Base-by-base conservation (phyloP, 2,888 invertebrate genomes). In the Ariolimax columbianus region DNA sequence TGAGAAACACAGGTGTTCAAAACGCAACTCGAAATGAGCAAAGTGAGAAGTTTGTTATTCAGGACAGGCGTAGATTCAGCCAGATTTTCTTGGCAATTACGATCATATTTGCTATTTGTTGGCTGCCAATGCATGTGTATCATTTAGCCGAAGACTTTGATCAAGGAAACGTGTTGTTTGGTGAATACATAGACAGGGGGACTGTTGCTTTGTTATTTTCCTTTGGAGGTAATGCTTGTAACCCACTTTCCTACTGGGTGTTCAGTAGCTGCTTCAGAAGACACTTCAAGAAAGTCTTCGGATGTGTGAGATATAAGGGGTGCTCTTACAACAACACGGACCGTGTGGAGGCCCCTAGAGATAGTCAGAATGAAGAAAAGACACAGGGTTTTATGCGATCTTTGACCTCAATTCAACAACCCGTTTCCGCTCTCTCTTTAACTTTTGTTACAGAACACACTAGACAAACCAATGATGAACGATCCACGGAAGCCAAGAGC, bases 11-110 rank as follows among this genome's bases (percentile, higher is more conserved):
- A 2, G 23, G 4, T 23, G 23, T 59, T 17, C 59, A 23, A 59
- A 63, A 30, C 11, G n/a, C n/a, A 63, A 30, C 26, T 4, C 2
- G 30, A n/a, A 11, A 30, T 63, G 11, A 4, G 14, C 63, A 63
- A 4, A 63, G 2, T n/a, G 63, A 66, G 33, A 59, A 86, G 30
- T 26, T 80, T 17, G 86, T 66, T 14, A 59, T 87, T 36, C 80
- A 72, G n/a, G 85, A 81, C 40, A 85, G 87, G 75, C 77, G 86
- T 4, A 79, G 79, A 36, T 82, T 86, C 4, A 83, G 85, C 19
- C 87, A 86, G 66, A 86, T 87, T 51, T 83, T 88, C 33, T 84
- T 87, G 43, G 87, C 86, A 14, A 83, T 88, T 33, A 87, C 87
- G 1, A 19, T 86, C 11, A 87, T 87, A 0, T 88, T 87, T 59